These are phyloP conservation scores for Gambelia wislizenii DNA, from an alignment of 2,797 vertebrate genomes.

Conservation along the genomic window DNA sequence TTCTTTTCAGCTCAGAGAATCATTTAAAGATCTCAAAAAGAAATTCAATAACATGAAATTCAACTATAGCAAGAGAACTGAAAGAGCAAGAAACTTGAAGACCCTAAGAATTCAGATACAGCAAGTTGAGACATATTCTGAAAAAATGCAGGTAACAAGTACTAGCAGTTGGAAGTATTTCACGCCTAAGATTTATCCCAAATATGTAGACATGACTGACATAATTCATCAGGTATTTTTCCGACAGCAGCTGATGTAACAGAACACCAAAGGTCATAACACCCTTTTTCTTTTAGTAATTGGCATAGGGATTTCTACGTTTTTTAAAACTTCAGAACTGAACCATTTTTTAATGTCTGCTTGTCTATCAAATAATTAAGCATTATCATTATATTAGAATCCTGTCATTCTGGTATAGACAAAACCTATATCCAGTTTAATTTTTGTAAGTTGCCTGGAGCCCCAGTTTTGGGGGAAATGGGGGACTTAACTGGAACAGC, in stretches of 20 bases:
- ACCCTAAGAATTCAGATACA: slow-evolving; percentile 86
- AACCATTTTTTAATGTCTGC: background rate
- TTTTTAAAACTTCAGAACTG: background rate
- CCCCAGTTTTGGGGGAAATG: no score
- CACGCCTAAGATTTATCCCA: background rate
- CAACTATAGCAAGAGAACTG: slow-evolving; percentile 87
- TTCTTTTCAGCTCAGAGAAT: slow-evolving; percentile 84
- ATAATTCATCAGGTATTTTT: background rate
- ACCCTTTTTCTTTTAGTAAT: background rate
- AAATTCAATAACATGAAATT: slow-evolving; percentile 92
- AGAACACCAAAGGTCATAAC: background rate
- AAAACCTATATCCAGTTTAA: background rate
- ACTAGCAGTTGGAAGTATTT: background rate
- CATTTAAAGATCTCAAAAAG: slow-evolving; percentile 90
- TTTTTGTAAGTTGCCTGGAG: no score
- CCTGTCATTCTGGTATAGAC: background rate
- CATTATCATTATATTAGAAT: background rate
- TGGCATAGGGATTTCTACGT: background rate
- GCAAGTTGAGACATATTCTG: slow-evolving; percentile 83
- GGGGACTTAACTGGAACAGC: no score
- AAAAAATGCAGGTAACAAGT: slow-evolving; percentile 85
- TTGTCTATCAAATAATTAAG: slow-evolving; percentile 4
- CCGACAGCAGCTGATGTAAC: slow-evolving; percentile 5
- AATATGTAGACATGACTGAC: background rate
- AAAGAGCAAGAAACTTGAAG: slow-evolving; percentile 86